These are phyloP conservation scores for Keiferia lycopersicella DNA, from an alignment of 2,888 invertebrate species.

Conservation along the genomic window DNA sequence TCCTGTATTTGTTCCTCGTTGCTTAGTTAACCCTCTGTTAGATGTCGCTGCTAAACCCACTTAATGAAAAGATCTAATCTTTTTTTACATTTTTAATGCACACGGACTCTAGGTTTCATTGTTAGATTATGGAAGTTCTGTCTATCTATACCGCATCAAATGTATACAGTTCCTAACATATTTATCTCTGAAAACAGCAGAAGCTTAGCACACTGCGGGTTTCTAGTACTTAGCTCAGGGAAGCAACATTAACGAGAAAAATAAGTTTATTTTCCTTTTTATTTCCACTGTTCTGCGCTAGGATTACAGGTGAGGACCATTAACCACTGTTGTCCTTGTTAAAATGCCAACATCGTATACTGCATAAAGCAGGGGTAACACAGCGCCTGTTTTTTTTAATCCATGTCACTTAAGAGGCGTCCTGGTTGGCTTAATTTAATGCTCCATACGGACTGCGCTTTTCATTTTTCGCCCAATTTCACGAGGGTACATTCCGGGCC, in stretches of 20 bases:
- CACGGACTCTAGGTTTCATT: no score
- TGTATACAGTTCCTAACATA: no score
- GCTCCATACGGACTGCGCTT: conserved; percentile 49
- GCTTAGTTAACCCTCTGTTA: conserved; percentile 42
- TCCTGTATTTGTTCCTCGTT: neutral
- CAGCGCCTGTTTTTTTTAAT: conserved; percentile 37
- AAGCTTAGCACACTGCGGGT: neutral
- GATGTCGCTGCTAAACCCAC: conserved; percentile 43
- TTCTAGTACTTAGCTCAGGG: neutral
- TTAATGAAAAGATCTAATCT: neutral
- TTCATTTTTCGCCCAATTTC: conserved; percentile 56
- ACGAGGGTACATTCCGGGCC: conserved; percentile 41
- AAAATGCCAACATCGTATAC: conserved; percentile 28
- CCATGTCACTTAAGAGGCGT: conserved; percentile 43
- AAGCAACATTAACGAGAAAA: conserved; percentile 7
- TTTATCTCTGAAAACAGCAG: neutral
- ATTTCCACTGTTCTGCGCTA: conserved; percentile 31
- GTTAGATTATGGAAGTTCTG: no score
- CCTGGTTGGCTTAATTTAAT: conserved; percentile 59
- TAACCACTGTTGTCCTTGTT: conserved; percentile 24
- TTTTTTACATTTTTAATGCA: no score
- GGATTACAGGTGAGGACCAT: conserved; percentile 29
- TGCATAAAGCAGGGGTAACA: conserved; percentile 25
- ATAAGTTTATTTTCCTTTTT: conserved; percentile 1
- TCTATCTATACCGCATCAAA: no score